Percentiles rank a stretch among this genome's conserved stretches.
Conservation (phyloP, 1,140 invertebrate genomes). For the Homalodisca vitripennis region DNA sequence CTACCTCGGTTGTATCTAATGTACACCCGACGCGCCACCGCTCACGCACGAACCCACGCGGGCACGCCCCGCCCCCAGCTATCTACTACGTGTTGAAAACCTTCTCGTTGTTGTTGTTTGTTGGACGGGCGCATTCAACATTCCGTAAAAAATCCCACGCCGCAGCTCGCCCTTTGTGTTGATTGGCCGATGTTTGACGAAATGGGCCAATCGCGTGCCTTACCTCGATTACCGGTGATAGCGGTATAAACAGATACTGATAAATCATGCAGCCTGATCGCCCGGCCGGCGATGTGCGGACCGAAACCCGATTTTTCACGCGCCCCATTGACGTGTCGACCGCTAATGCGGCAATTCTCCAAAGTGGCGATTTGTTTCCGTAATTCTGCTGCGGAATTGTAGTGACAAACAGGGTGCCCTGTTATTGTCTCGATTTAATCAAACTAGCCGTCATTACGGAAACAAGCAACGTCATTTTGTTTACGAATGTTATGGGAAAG, state of each 20-base stretch:
- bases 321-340: too few species aligned
- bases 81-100: constrained; percentile 13
- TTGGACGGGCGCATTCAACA: neutral
- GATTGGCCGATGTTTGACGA: constrained; percentile 4
- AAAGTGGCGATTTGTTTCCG: too few species aligned
- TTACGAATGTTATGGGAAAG: too few species aligned
- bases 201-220: constrained; percentile 16
- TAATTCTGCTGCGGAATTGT: too few species aligned
- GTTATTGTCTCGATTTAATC: too few species aligned
- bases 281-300: neutral
- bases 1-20: too few species aligned
- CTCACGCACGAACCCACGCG: neutral
- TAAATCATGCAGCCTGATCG: constrained; percentile 11
- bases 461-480: too few species aligned
- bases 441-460: too few species aligned
- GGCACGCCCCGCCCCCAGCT: neutral
- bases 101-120: too few species aligned
- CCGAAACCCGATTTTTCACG: neutral
- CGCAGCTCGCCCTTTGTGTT: neutral
- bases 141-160: neutral
- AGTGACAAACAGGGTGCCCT: too few species aligned
- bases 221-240: constrained; percentile 2
- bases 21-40: too few species aligned
- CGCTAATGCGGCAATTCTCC: too few species aligned
- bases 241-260: constrained; percentile 9